phyloP scores from a whole-genome alignment of 2,888 invertebrate species.

The Monopis laevigella region DNA sequence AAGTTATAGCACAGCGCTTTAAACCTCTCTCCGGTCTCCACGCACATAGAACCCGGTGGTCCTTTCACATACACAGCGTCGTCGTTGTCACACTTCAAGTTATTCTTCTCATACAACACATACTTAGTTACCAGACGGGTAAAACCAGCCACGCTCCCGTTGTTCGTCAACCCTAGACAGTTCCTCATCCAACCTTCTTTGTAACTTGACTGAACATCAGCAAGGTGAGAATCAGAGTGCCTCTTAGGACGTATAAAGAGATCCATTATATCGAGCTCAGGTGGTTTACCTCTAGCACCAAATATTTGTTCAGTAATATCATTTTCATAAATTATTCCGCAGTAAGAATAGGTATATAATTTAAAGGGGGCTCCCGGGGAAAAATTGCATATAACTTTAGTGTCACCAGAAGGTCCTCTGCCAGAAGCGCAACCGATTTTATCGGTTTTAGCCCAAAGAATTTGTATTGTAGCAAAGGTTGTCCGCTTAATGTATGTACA shows the following conservation, averaged over 20 bases:
- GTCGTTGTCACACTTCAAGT: conserved; percentile 36
- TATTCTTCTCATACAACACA: conserved; percentile 33
- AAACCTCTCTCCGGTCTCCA: conserved; percentile 38
- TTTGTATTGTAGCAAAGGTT: conserved; percentile 41
- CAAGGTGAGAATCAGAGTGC: too few relatives aligned
- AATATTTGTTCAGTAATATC: not conserved
- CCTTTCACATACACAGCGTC: conserved; percentile 39
- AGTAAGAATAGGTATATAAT: conserved; percentile 36
- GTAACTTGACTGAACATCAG: too few relatives aligned
- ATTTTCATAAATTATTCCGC: conserved; percentile 38
- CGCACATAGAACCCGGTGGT: conserved; percentile 36
- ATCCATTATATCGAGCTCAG: too few relatives aligned
- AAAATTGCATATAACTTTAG: conserved; percentile 49
- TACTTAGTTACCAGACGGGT: conserved; percentile 43
- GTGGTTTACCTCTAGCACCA: too few relatives aligned
- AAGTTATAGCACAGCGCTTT: conserved; percentile 42
- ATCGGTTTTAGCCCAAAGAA: conserved; percentile 46
- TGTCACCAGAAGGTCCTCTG: conserved; percentile 30
- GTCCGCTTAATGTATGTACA: conserved; percentile 38
- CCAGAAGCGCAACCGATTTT: conserved; percentile 54
- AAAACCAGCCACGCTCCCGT: conserved; percentile 35
- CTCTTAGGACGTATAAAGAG: too few relatives aligned
- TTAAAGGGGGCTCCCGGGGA: conserved; percentile 47
- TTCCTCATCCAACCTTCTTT: conserved; percentile 29
- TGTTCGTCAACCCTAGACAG: conserved; percentile 18